A percentile compares a stretch with the other conserved stretches of the same genome.
phyloP scores from a whole-genome alignment of 2,113 vertebrate genomes.

The Dinomys branickii region DNA sequence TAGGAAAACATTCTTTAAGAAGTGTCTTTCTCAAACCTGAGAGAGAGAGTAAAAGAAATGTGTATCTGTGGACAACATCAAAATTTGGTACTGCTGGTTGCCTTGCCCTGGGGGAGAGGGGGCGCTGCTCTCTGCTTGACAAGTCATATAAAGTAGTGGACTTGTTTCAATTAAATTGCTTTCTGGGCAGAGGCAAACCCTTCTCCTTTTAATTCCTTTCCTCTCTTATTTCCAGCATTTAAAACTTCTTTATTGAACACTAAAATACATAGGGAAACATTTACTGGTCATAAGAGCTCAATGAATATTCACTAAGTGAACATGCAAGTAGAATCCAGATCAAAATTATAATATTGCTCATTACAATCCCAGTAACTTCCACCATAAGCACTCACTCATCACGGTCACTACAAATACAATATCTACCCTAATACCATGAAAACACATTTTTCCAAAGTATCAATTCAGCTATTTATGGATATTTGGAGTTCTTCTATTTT shows the following conservation, averaged over 20 bases:
- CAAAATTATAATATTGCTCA: not conserved
- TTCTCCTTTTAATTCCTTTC: not conserved
- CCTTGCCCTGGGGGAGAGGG: not conserved
- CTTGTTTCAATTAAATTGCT: conserved; percentile 32
- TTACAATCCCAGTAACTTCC: not conserved
- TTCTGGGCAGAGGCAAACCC: not conserved
- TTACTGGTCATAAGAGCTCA: not conserved
- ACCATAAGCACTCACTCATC: not conserved
- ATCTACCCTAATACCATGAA: not conserved
- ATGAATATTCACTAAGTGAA: not conserved
- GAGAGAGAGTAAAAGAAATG: not conserved
- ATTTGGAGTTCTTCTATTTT: conserved; percentile 8
- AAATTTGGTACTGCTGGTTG: not conserved
- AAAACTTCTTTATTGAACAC: conserved; percentile 17
- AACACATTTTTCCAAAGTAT: not conserved
- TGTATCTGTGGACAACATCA: not conserved
- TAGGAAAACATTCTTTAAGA: not conserved
- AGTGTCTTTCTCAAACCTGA: not conserved
- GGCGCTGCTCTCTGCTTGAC: not conserved
- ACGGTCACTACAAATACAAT: not conserved
- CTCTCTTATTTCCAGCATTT: not conserved
- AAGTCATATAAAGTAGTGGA: not conserved
- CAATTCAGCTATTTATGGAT: not conserved
- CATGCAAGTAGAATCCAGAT: not conserved
- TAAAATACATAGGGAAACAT: not conserved